Evolutionary conservation across 92 coral and sea anemone genomes (phyloP), one percentile per base, ranked within the genome.

Genomic region (Phymanthus crucifer): DNA sequence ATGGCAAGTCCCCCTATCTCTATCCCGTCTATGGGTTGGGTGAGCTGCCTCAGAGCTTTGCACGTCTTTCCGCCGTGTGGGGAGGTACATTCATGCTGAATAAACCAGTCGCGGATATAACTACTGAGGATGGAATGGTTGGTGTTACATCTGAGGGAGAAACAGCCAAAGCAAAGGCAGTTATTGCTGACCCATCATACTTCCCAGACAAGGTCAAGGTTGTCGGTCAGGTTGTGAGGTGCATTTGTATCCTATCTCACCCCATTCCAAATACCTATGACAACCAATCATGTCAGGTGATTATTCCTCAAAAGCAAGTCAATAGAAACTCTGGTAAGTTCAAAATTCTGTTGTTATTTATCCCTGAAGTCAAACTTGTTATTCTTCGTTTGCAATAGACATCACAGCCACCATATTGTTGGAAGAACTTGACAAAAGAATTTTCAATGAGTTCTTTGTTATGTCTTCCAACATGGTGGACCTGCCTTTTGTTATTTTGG

Each of bases 1-100:
- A 90, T 72, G 85, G 88, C 6, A 88, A 82, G 47, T 77, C 88
- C 75, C 98, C 98, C 0, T 94, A 94, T 45, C 83, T 94, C 17
- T 94, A 92, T 85, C 98, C 98, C 0, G 88, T 92, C 19, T 94
- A 94, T 66, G 98, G 98, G 0, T 79, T 94, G 43, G 98, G 98
- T 12, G 98, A 94, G 66, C 82, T 94, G 19, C 97, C 98, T 4
- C 98, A 94, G 45, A 92, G 97, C 0, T 94, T 94, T 87, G 94
- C 98, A 7, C 84, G 98, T 36, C 86, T 94, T 66, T 89, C 94
- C 16, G 97, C 98, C 4, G 90, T 94, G 13, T 91, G 86, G 76
- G 97, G 98, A 31, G 97, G 98, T 0, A 90, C 89, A 5, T 94
- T 90, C 84, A 92, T 94, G 97, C 73, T 94, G 75, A 88, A 90